Conservation (phyloP, 2,888 invertebrate species). For the Mesochorus sp. region DNA sequence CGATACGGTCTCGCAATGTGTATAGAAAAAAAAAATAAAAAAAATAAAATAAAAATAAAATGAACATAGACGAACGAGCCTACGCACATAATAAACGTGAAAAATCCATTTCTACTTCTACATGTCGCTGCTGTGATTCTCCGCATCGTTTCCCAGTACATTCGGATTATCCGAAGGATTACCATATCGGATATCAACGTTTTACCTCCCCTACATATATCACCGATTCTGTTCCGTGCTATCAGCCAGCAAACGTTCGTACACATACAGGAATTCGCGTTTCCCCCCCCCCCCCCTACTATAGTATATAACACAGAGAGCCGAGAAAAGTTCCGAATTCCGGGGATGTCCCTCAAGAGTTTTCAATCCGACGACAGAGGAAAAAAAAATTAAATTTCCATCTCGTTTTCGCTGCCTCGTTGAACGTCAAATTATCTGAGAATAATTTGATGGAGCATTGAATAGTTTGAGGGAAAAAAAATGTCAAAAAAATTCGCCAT, state of each 20-base stretch:
- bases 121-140: slow-evolving; percentile 29
- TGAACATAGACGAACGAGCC: not conserved
- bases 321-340: not conserved
- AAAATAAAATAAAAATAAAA: too few relatives aligned
- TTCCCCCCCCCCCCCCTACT: too few relatives aligned
- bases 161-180: slow-evolving; percentile 55
- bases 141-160: slow-evolving; percentile 35
- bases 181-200: slow-evolving; percentile 49
- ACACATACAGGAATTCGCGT: too few relatives aligned
- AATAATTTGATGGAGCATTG: too few relatives aligned
- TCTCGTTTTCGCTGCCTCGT: not conserved
- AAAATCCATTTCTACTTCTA: not conserved
- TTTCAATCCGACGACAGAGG: too few relatives aligned
- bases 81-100: not conserved
- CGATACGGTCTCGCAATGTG: not conserved
- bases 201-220: slow-evolving; percentile 18
- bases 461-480: too few relatives aligned
- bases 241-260: slow-evolving; percentile 9
- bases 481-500: too few relatives aligned
- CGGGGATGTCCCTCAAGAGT: too few relatives aligned
- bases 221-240: not conserved
- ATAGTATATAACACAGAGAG: too few relatives aligned
- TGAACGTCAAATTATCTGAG: too few relatives aligned
- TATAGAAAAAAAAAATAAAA: too few relatives aligned
- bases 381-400: not conserved